A percentile compares a stretch with the other conserved stretches of the same genome.
These are phyloP conservation scores for Gasterosteus aculeatus DNA, from an alignment of 2,113 vertebrate genomes.

Conservation along the genomic window DNA sequence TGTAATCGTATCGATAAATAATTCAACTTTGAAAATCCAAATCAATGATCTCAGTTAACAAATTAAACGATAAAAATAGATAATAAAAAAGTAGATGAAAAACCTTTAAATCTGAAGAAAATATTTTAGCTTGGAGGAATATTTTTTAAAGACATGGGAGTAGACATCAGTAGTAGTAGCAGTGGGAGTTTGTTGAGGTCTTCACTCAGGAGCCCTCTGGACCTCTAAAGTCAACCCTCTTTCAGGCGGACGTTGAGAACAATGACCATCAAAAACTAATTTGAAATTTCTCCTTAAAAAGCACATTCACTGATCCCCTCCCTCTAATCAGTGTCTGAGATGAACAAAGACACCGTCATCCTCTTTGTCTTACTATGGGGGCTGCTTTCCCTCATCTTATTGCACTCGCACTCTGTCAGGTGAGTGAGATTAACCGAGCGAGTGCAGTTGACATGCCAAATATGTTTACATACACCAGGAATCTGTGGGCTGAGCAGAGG, in stretches of 20 bases:
- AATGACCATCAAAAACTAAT: neutral
- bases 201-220: neutral
- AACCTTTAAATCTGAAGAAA: neutral
- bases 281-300: neutral
- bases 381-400: neutral
- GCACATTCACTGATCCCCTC: neutral
- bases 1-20: neutral
- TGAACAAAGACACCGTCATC: neutral
- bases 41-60: neutral
- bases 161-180: neutral
- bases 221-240: neutral
- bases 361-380: neutral
- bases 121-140: neutral
- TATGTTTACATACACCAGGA: slow-evolving; percentile 9
- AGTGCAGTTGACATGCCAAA: slow-evolving; percentile 1
- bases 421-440: neutral
- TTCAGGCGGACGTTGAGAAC: neutral
- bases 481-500: neutral
- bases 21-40: neutral
- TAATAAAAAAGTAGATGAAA: neutral
- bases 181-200: neutral
- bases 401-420: neutral
- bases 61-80: neutral
- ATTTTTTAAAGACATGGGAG: neutral
- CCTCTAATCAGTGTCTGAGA: neutral